Base-by-base conservation (phyloP, 1,140 invertebrate species). In the Heliconius hermathena region DNA sequence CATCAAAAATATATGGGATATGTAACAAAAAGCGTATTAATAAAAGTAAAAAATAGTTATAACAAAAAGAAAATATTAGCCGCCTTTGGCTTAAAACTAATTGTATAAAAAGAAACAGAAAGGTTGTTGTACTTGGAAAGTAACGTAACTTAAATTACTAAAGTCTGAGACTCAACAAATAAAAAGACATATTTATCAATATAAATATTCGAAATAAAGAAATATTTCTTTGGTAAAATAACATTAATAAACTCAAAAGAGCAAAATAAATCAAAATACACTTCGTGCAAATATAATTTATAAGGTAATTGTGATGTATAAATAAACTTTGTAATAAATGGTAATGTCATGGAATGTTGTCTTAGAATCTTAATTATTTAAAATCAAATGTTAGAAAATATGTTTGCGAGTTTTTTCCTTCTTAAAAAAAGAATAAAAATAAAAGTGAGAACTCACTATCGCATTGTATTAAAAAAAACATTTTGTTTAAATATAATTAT, bases 331-430 rank as follows among this genome's bases (percentile, higher is more conserved):
- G n/a, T 71, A 22, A 71, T 71, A 52, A 52, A 54, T 49, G 73
- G 52, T 66, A 76, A 78, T 73, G 54, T 77, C 76, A 70, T 46
- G 77, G 71, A 78, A 60, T 60, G 54, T 73, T 3, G 18, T 41
- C 16, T 38, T 71, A 38, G 4, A 66, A 29, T 36, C 33, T 66
- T 75, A 75, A 75, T 11, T 57, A 33, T 5, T 60, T 13, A 52
- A 57, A 66, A 66, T 26, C 11, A 74, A 54, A 18, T 36, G 29
- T 36, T 36, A 74, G 29, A 57, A 74, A 57, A 57, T 74, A 57
- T 20, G 18, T 57, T 74, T 74, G 26, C 26, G 26, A 46, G 3
- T 36, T 22, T 22, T n/a, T 3, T n/a, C 20, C 36, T 71, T n/a
- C 33, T 4, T 8, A 71, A 38, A 38, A n/a, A 41, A 71, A 38